Evolutionary conservation across 2,797 vertebrate genomes (phyloP), one percentile per base, ranked within the genome.

Genomic region (Cottoperca gobio): DNA sequence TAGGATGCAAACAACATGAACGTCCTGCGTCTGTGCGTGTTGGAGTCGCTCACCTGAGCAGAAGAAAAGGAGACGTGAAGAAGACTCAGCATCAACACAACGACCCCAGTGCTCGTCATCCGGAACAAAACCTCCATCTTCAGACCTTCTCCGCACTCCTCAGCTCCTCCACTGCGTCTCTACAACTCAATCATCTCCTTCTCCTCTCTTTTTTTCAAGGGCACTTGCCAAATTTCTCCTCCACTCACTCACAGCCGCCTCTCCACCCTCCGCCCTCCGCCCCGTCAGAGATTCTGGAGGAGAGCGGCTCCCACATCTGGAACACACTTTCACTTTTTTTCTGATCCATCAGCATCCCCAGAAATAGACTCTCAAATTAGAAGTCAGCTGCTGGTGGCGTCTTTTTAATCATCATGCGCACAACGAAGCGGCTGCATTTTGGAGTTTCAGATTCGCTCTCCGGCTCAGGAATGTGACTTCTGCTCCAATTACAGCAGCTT

Each of bases 11-110:
- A 17, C 21, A 24, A 13, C 16, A 5, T 39, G 0, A 8, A 57
- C 2, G 21, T 21, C 12, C n/a, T 23, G 2, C n/a, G n/a, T n/a
- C n/a, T n/a, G n/a, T n/a, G n/a, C n/a, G n/a, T n/a, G n/a, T n/a
- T n/a, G n/a, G n/a, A n/a, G n/a, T n/a, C n/a, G n/a, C n/a, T n/a
- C 72, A 93, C 92, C 90, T 93, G 92, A 39, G 84, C 79, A 6
- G 76, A 73, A 19, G 83, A 77, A 5, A 57, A 61, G 9, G 43
- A 23, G 10, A 53, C 3, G 4, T 82, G 77, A 60, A 87, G 82
- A 49, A 89, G 55, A 70, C 70, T 61, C 40, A 87, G 49, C 53
- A 72, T 66, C 43, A 85, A 1, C 43, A 76, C 5, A 4, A 79
- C 0, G 1, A 82, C 24, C 19, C 23, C 42, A 1, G 54, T 28